Conservation (phyloP, 2,113 vertebrate genomes). For the Gorsachius goisagi region DNA sequence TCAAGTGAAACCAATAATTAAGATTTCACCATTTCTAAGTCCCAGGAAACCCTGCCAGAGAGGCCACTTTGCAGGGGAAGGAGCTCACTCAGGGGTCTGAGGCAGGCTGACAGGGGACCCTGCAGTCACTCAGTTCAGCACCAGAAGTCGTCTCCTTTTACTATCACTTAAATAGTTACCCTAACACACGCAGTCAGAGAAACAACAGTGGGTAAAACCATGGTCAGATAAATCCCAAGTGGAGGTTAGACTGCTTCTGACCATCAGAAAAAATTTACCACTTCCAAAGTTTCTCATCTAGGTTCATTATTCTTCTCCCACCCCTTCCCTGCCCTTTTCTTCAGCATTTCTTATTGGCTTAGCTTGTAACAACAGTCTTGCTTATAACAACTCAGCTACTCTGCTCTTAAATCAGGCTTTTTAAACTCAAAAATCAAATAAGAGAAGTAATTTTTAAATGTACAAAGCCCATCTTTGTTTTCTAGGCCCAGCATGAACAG, state of each 20-base stretch:
- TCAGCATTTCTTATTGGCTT: background rate
- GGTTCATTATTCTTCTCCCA: background rate
- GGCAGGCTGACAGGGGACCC: background rate
- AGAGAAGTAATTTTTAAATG: background rate
- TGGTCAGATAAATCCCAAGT: background rate
- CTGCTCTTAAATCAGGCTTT: background rate
- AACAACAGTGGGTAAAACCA: background rate
- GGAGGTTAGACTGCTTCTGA: background rate
- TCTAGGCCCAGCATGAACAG: background rate
- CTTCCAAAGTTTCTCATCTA: background rate
- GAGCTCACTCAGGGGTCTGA: background rate
- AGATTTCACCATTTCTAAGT: background rate
- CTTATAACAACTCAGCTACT: background rate
- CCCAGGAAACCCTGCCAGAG: background rate
- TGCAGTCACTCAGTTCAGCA: background rate
- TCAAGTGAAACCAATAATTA: background rate
- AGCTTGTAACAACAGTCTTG: background rate
- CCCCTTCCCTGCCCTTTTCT: accelerated
- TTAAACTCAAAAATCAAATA: background rate
- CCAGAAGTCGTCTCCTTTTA: background rate
- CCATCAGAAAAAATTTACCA: background rate
- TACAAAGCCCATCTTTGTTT: background rate
- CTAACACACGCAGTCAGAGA: background rate
- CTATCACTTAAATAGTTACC: background rate
- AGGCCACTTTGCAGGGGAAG: background rate